Base-by-base conservation (phyloP, 1,140 invertebrate genomes). In the Meloidogyne exigua region DNA sequence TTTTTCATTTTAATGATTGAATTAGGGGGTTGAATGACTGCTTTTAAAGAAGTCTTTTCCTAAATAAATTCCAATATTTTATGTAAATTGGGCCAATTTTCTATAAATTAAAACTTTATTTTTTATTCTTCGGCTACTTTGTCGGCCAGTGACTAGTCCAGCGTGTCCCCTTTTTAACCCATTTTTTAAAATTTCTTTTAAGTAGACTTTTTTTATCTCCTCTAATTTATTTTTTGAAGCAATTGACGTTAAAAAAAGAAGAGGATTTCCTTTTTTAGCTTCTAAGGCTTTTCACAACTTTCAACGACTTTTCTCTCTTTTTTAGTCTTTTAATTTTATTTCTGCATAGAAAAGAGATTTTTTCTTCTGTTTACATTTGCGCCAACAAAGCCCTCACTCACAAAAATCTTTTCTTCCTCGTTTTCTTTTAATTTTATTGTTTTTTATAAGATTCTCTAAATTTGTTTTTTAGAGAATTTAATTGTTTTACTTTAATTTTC, bases 381-480 rank as follows among this genome's bases (percentile, higher is more conserved):
- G 49, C 49, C 49, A 57, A 57, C 18, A n/a, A 57, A n/a, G 7
- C n/a, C 49, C n/a, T 57, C 49, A 57, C n/a, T n/a, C 13, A 7
- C 28, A 32, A 32, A 3, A 32, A 18, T 44, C 42, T 57, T n/a
- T 21, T 12, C 49, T 57, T 7, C 42, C 21, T 57, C 49, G 21
- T 57, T 57, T 18, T 57, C 49, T n/a, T 39, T 39, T 39, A 57
- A 57, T n/a, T 57, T 57, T 57, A n/a, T n/a, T 57, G 18, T 18
- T 57, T 57, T 49, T 57, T 57, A 57, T 57, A 57, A n/a, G 49
- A 57, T 57, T 57, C 21, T 57, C 49, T 57, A 57, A 57, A 57
- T 57, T 57, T 57, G 49, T 57, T n/a, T 57, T 57, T 57, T 57
- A n/a, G 21, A n/a, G 5, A 57, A 57, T 57, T 57, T 57, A 57